Evolutionary conservation across 2,888 invertebrate species (phyloP).

Genomic region (Anticlea derivata): DNA sequence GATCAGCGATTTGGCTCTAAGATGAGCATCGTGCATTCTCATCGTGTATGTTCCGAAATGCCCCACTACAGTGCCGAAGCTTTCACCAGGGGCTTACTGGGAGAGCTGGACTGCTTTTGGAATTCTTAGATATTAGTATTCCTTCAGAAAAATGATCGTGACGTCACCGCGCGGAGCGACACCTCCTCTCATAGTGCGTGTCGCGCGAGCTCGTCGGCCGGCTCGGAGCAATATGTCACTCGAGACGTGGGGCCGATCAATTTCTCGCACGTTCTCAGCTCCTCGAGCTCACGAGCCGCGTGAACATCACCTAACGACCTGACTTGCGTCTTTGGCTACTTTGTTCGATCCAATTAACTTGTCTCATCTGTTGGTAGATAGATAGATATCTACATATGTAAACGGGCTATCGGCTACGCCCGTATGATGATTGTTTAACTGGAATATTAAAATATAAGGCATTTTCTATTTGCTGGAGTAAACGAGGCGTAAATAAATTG

Average conservation of each 20-base stretch:
- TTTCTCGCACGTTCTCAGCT: not conserved
- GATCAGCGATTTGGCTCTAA: too few relatives aligned
- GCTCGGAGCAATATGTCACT: not conserved
- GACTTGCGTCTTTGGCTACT: not conserved
- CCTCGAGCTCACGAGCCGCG: not conserved
- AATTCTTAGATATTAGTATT: too few relatives aligned
- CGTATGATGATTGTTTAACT: slow-evolving; percentile 10
- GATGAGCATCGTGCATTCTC: too few relatives aligned
- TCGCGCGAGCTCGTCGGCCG: not conserved
- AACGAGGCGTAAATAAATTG: slow-evolving; percentile 17
- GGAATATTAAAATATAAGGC: too few relatives aligned
- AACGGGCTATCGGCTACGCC: too few relatives aligned
- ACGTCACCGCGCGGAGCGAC: not conserved
- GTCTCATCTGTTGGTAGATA: too few relatives aligned
- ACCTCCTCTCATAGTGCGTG: not conserved
- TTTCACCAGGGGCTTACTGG: too few relatives aligned
- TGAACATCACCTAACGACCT: not conserved
- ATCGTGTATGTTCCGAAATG: too few relatives aligned
- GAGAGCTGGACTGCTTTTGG: too few relatives aligned
- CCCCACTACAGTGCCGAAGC: too few relatives aligned
- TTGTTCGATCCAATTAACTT: not conserved
- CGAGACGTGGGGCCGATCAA: not conserved
- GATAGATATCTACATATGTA: too few relatives aligned
- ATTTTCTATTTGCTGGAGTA: not conserved
- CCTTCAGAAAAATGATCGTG: not conserved